Evolutionary conservation across 2,888 invertebrate genomes (phyloP), one percentile per base, ranked within the genome.

Genomic region (Eueremaeus valkanovi): DNA sequence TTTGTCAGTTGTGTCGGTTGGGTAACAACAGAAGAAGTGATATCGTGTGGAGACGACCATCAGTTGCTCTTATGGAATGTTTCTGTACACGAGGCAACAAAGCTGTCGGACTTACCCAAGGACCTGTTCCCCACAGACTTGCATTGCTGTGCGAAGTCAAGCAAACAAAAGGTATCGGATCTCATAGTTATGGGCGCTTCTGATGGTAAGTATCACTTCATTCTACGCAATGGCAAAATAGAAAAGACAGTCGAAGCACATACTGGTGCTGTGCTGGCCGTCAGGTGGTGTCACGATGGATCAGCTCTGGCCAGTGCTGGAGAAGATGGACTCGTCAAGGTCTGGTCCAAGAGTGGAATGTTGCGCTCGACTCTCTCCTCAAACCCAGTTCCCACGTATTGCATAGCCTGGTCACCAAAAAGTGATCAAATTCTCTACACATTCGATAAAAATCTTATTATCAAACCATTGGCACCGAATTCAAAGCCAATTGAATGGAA

Each of bases 261-360:
- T 82, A 77, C 83, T 75, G 86, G 95, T 0, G 96, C 98, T 16
- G 91, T 94, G 76, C 86, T 95, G 29, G 88, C 90, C 72, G 93
- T 92, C 0, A 89, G 91, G 81, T 99, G 98, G 98, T 95, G 93
- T 83, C 90, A 90, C 74, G 97, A 97, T 85, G 98, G 95, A 3
- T 90, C 93, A 36, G 93, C 95, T n/a, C 87, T 99, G 66, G 86
- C 96, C 18, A 96, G 94, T 81, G 90, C 93, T 78, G 97, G 97
- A 0, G 98, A 99, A 86, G 99, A 99, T 85, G 99, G 98, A 1
- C 88, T 89, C 75, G 89, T 98, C 1, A 97, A 97, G 85, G 90
- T 98, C 77, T 99, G 98, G 98, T 98, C 98, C 0, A 87, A 95
- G 66, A 93, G 92, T 81, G 98, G 97, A 18, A 90, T 95, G 87